These are phyloP conservation scores for Heterocephalus glaber DNA, from an alignment of 2,113 vertebrate species.

Conservation along the genomic window DNA sequence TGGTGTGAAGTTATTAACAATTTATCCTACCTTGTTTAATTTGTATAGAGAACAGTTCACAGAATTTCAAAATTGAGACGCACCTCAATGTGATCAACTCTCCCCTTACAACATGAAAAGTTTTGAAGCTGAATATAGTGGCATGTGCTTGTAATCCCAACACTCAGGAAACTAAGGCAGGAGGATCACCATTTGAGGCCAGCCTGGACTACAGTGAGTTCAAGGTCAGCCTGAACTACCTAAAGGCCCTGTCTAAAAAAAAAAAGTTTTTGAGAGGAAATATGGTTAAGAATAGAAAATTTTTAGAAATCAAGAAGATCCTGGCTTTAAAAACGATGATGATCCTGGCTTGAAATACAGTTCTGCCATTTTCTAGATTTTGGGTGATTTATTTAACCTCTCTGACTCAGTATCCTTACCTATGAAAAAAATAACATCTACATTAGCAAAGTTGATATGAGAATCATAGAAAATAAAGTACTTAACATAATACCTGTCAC, in stretches of 20 bases:
- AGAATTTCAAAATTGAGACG: slow-evolving; percentile 36
- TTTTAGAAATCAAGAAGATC: background rate
- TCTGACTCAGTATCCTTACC: background rate
- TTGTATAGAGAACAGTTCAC: slow-evolving; percentile 47
- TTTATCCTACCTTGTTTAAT: slow-evolving; percentile 46
- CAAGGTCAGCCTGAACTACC: background rate
- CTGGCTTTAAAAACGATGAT: slow-evolving; percentile 35
- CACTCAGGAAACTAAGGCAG: background rate
- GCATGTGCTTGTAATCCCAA: background rate
- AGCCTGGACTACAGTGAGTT: background rate
- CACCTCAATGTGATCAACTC: background rate
- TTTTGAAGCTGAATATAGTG: background rate
- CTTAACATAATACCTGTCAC: background rate
- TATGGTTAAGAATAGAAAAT: background rate
- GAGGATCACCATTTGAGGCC: background rate
- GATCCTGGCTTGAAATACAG: slow-evolving; percentile 1
- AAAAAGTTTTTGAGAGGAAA: slow-evolving; percentile 18
- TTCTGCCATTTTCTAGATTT: background rate
- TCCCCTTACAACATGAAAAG: background rate
- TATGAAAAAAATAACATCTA: background rate
- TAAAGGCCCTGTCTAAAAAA: background rate
- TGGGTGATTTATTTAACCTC: slow-evolving; percentile 17
- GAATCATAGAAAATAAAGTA: background rate
- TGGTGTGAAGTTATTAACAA: background rate
- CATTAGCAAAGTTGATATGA: slow-evolving; percentile 11